These are phyloP conservation scores for Orius laevigatus DNA, from an alignment of 1,140 invertebrate species.

Conservation along the genomic window DNA sequence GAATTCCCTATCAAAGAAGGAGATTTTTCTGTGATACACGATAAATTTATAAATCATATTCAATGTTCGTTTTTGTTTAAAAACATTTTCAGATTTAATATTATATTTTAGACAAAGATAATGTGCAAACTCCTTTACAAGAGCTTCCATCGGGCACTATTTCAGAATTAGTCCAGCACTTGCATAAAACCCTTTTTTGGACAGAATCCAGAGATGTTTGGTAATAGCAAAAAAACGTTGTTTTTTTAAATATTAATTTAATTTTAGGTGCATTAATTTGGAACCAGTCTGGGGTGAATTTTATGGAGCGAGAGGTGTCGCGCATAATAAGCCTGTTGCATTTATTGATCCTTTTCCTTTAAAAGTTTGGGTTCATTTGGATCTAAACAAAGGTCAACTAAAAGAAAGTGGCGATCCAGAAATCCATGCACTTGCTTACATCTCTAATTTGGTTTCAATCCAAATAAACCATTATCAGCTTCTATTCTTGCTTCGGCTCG, in stretches of 20 bases:
- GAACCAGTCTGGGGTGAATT: constrained; percentile 91
- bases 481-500: constrained; percentile 67
- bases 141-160: constrained; percentile 29
- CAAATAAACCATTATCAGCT: constrained; percentile 89
- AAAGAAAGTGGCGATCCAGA: constrained; percentile 28
- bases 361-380: constrained; percentile 54
- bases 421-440: constrained; percentile 51
- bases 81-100: neutral
- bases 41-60: constrained; percentile 59
- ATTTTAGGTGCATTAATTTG: constrained; percentile 44
- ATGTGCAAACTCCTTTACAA: constrained; percentile 28
- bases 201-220: constrained; percentile 70
- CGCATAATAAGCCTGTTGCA: constrained; percentile 55
- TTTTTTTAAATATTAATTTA: neutral
- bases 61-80: constrained; percentile 32
- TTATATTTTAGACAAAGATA: constrained; percentile 31
- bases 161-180: constrained; percentile 29
- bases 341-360: constrained; percentile 82
- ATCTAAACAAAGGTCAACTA: constrained; percentile 3
- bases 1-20: constrained; percentile 49
- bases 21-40: constrained; percentile 50
- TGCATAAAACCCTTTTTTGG: constrained; percentile 56
- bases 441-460: constrained; percentile 61
- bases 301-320: constrained; percentile 55
- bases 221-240: constrained; percentile 24